A percentile compares a stretch with the other conserved stretches of the same genome.
Evolutionary conservation across 2,888 invertebrate species (phyloP).

Genomic region (Iselma pallidipennis): DNA sequence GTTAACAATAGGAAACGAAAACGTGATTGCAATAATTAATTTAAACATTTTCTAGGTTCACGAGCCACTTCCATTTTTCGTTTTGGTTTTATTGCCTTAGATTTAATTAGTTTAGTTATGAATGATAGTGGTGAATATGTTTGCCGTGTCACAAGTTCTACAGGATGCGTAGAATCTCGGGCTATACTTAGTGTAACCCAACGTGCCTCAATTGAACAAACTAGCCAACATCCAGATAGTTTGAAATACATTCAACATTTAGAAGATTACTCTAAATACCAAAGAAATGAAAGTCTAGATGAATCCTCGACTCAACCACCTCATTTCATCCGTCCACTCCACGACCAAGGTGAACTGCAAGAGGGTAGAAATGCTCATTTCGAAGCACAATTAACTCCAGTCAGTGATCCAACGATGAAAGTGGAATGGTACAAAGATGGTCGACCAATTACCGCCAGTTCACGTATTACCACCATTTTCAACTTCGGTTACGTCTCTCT

Average conservation of each 20-base stretch:
- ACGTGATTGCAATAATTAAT: not conserved
- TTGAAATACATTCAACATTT: conserved; percentile 88
- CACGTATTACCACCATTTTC: conserved; percentile 95
- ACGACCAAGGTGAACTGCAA: conserved; percentile 82
- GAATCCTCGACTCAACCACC: conserved; percentile 81
- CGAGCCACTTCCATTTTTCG: conserved; percentile 94
- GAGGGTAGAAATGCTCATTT: conserved; percentile 93
- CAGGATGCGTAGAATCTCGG: conserved; percentile 85
- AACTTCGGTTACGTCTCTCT: conserved; percentile 99
- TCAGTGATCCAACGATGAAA: conserved; percentile 91
- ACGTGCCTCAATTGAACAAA: conserved; percentile 81
- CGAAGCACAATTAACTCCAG: conserved; percentile 89
- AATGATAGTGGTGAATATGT: conserved; percentile 91
- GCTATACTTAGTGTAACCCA: conserved; percentile 80
- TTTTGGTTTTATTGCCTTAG: conserved; percentile 96
- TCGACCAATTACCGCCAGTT: conserved; percentile 92
- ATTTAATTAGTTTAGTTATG: conserved; percentile 81
- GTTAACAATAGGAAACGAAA: conserved; percentile 47
- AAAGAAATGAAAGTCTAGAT: conserved; percentile 82
- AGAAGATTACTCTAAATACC: conserved; percentile 88
- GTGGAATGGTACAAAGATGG: conserved; percentile 97
- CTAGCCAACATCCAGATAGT: conserved; percentile 89
- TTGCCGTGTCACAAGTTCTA: conserved; percentile 83
- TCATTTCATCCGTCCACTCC: conserved; percentile 84
- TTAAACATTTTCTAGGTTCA: conserved; percentile 69